Evolutionary conservation across 2,113 vertebrate genomes (phyloP), one percentile per base, ranked within the genome.

Genomic region (Heliornis fulica): DNA sequence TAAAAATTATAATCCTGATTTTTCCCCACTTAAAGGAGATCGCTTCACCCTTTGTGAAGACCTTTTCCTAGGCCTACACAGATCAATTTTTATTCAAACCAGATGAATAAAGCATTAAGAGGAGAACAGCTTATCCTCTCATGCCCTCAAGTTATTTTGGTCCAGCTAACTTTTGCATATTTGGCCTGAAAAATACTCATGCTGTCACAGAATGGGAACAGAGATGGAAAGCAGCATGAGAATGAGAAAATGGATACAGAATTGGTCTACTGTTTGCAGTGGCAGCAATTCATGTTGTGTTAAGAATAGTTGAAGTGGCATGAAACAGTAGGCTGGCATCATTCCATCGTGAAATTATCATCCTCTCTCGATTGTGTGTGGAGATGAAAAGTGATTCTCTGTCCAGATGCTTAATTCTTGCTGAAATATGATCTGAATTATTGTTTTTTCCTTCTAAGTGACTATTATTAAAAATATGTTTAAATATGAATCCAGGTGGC

Each of bases 251-350:
- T 17, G 31, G 34, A 43, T 11, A 31, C 16, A 50, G 50, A 56
- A 48, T 0, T 3, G 4, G 7, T 45, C 50, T 64, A 26, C 57
- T 34, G 17, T 29, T 77, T 26, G 26, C 4, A 5, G 36, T 40
- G 50, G 11, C n/a, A 64, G 28, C 11, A 64, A 26, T 5, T 48
- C 9, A 51, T 2, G 4, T 15, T 57, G 13, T 2, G 0, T 45
- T 64, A 51, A 31, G n/a, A 46, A 46, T 22, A 32, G 14, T 36
- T 64, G 9, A 64, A 38, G 36, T 57, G 16, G 23, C 23, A 21
- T 17, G 48, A 38, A 75, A 69, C 13, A 36, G 15, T 15, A 56
- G 13, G 13, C 32, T 56, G 26, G 11, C 45, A 61, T 50, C 17
- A 9, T 41, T 69, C 25, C 31, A 21, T 54, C 15, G 61, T 20